Conservation (phyloP, 2,888 invertebrate genomes). For the Fabriciana adippe region DNA sequence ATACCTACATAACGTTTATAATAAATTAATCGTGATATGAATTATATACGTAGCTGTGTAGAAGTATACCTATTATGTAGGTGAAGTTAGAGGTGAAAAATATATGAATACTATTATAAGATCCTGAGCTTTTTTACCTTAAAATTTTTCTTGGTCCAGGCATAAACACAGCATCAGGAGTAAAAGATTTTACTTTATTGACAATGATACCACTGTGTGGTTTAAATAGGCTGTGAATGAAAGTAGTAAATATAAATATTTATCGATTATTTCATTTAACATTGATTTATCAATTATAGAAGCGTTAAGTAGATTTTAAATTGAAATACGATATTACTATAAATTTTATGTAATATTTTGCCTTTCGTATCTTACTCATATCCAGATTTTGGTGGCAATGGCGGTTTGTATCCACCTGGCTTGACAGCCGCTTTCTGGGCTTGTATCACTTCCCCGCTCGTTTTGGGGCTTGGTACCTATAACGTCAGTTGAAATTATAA, state of each 20-base stretch:
- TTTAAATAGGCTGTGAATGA: constrained; percentile 61
- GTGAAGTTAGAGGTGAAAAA: no score
- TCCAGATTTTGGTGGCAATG: constrained; percentile 66
- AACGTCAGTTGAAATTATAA: neutral
- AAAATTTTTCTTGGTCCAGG: constrained; percentile 53
- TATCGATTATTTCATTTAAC: neutral
- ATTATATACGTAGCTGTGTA: no score
- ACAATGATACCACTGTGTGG: constrained; percentile 73
- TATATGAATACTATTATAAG: no score
- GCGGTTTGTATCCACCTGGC: constrained; percentile 56
- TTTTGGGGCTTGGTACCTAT: constrained; percentile 69
- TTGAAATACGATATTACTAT: neutral
- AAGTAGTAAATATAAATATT: neutral
- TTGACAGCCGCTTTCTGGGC: constrained; percentile 60
- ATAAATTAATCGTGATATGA: no score
- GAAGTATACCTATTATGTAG: no score
- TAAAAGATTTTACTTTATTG: constrained; percentile 59
- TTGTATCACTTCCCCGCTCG: constrained; percentile 64
- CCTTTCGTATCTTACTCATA: constrained; percentile 54
- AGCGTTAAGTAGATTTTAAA: neutral
- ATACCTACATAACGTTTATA: no score
- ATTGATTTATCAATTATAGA: neutral
- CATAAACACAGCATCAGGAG: constrained; percentile 60
- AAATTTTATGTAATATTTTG: constrained; percentile 1
- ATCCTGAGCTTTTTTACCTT: constrained; percentile 40